Base-by-base conservation (phyloP, 2,797 vertebrate genomes). In the Gallinago stenura region DNA sequence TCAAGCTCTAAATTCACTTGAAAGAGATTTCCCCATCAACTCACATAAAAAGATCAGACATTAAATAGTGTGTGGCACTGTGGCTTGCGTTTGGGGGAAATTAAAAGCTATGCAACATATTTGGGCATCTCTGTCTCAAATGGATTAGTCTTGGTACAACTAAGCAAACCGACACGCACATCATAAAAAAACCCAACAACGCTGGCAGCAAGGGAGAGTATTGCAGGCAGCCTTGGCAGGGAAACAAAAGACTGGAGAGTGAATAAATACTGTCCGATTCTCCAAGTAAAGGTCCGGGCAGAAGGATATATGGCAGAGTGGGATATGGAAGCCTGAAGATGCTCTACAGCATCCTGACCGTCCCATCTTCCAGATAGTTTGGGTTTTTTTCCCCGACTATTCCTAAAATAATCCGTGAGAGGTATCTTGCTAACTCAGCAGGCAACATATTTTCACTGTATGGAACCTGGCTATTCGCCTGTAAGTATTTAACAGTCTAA, bases 401-500 rank as follows among this genome's bases (percentile, higher is more conserved):
- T 75, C 24, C 82, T 28, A 10, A 64, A 89, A 87, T 11, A 62
- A 54, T 20, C 69, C 12, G 7, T 2, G 53, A 25, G 31, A 20
- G 69, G 30, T 64, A 73, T 54, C 83, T 69, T 37, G 78, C 89
- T 70, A 50, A 66, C 82, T 87, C 88, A 87, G 93, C 88, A 91
- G 78, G 85, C 33, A 70, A 58, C 60, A 51, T 72, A 46, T 75
- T 82, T 77, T 51, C 90, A 37, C 83, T 70, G 56, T 72, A 73
- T 69, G 82, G 60, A 93, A 93, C 69, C 60, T 88, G 90, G 81
- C 90, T 50, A 31, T 54, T 87, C 77, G 78, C 88, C 78, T 83
- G 9, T 20, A 50, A 60, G 69, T 56, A 69, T 89, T 91, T 87
- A 87, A 77, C 41, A 86, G 65, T 4, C 54, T 37, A 30, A 22